Conservation (phyloP, 2,888 invertebrate genomes). For the Argyra leucocephala region DNA sequence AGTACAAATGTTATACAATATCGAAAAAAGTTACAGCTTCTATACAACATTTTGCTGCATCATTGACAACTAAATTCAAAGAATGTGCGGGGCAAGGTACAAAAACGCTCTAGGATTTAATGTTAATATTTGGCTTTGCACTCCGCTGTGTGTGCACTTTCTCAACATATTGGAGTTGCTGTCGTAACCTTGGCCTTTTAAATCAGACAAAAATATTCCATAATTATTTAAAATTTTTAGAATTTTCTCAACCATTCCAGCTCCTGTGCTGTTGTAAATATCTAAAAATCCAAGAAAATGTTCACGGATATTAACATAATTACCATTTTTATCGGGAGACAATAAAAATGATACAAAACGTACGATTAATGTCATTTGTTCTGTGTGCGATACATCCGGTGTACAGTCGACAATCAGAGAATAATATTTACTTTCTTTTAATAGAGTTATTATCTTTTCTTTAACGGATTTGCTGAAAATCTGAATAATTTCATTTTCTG, state of each 20-base stretch:
- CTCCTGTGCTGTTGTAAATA: slow-evolving; percentile 12
- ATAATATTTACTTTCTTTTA: slow-evolving; percentile 10
- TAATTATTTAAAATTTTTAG: slow-evolving; percentile 8
- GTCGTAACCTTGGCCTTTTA: slow-evolving; percentile 11
- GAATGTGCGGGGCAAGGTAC: slow-evolving; percentile 25
- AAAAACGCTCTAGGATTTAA: slow-evolving; percentile 25
- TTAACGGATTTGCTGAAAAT: slow-evolving; percentile 5
- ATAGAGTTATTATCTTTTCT: slow-evolving; percentile 9
- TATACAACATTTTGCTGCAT: slow-evolving; percentile 25
- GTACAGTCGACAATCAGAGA: slow-evolving; percentile 10
- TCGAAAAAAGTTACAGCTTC: slow-evolving; percentile 25
- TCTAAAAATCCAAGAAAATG: slow-evolving; percentile 11
- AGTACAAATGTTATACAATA: slow-evolving; percentile 26
- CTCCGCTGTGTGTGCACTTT: slow-evolving; percentile 11
- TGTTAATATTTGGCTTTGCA: slow-evolving; percentile 14
- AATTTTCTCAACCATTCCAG: slow-evolving; percentile 12
- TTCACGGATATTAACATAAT: slow-evolving; percentile 10
- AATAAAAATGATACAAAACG: slow-evolving; percentile 3
- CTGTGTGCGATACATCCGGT: slow-evolving; percentile 10
- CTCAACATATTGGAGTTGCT: slow-evolving; percentile 11
- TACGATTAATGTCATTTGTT: slow-evolving; percentile 10
- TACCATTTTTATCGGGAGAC: slow-evolving; percentile 12
- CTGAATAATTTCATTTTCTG: background rate
- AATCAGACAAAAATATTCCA: slow-evolving; percentile 12
- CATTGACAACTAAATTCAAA: slow-evolving; percentile 25